Percentiles rank a stretch among this genome's conserved stretches.
Conservation (phyloP, 2,797 vertebrate species). For the Brachymystax lenok region DNA sequence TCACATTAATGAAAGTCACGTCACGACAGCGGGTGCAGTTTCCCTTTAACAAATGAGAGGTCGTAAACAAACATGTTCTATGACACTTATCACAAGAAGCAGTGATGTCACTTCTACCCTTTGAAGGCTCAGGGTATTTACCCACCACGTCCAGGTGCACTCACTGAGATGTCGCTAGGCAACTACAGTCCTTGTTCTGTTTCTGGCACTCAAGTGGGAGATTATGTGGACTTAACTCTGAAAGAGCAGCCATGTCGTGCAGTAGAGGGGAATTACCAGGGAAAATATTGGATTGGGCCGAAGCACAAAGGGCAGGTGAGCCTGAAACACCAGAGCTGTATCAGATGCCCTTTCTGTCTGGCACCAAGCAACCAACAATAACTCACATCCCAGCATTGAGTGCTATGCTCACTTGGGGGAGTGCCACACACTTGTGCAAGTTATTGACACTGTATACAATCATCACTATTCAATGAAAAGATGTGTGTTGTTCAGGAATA, state of each 20-base stretch:
- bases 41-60: constrained; percentile 55
- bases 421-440: neutral
- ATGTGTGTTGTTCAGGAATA: neutral
- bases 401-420: neutral
- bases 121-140: constrained; percentile 71
- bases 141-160: constrained; percentile 71
- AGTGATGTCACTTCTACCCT: constrained; percentile 50
- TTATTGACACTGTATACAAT: neutral
- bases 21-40: too few species aligned
- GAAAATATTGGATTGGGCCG: constrained; percentile 74
- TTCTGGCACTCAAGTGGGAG: constrained; percentile 75
- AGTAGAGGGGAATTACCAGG: constrained; percentile 71
- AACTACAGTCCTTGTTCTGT: constrained; percentile 71
- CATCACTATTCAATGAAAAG: neutral
- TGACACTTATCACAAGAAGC: constrained; percentile 45
- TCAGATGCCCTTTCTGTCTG: constrained; percentile 11
- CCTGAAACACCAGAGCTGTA: constrained; percentile 42
- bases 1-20: constrained; percentile 25
- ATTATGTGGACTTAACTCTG: constrained; percentile 77
- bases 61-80: constrained; percentile 31
- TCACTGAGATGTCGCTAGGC: constrained; percentile 74
- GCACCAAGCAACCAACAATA: neutral
- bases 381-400: neutral
- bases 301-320: constrained; percentile 54
- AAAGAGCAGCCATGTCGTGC: constrained; percentile 72